A percentile compares a stretch with the other conserved stretches of the same genome.
These are phyloP conservation scores for Mimas tiliae DNA, from an alignment of 2,888 invertebrate species.

Conservation along the genomic window DNA sequence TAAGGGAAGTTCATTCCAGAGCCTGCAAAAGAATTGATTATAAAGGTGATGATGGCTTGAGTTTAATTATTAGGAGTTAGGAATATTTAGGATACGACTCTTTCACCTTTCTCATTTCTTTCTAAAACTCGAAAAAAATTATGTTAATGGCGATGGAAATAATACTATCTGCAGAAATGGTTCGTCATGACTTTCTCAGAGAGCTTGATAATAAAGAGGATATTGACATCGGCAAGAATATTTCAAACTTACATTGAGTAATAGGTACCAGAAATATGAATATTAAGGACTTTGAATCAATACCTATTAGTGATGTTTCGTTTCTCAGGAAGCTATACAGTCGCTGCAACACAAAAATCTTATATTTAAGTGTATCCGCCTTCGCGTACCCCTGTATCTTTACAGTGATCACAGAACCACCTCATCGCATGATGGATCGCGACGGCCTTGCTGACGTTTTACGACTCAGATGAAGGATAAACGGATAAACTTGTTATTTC, in stretches of 20 bases:
- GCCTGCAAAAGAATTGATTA: no score
- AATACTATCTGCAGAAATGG: no score
- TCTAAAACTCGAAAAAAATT: not conserved
- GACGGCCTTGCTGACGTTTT: slow-evolving; percentile 27
- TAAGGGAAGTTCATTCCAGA: no score
- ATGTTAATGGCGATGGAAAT: not conserved
- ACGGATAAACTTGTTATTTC: slow-evolving; percentile 23
- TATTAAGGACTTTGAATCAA: not conserved
- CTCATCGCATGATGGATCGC: slow-evolving; percentile 7
- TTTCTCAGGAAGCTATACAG: not conserved
- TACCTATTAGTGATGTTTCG: not conserved
- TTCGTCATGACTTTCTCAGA: no score
- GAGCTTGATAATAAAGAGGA: no score
- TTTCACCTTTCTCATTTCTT: no score
- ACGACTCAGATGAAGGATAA: slow-evolving; percentile 16
- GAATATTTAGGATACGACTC: no score
- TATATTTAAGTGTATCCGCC: not conserved
- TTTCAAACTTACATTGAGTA: not conserved
- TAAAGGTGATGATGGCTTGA: no score
- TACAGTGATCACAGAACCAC: slow-evolving; percentile 1
- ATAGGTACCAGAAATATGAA: no score
- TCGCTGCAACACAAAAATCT: not conserved
- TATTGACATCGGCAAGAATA: not conserved
- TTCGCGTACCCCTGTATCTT: not conserved
- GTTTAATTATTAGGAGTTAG: no score